Conservation (phyloP, 2,888 invertebrate genomes). For the Philonicus albiceps region DNA sequence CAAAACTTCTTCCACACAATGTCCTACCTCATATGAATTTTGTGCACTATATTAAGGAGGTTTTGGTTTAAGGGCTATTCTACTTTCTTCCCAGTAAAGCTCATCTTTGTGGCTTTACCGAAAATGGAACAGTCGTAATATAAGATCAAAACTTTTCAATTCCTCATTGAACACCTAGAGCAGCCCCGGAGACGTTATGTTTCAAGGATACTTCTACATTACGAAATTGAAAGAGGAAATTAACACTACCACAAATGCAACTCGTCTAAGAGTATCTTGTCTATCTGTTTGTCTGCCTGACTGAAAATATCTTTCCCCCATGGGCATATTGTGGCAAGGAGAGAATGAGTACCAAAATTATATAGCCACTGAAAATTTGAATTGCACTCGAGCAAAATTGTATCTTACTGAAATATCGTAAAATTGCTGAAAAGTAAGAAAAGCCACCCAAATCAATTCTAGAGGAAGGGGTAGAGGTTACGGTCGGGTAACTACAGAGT, state of each 20-base stretch:
- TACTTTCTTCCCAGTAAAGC: not conserved
- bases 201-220: not conserved
- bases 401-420: not conserved
- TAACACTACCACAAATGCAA: not conserved
- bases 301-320: not conserved
- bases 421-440: not conserved
- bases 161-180: not conserved
- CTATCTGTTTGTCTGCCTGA: not conserved
- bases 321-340: not conserved
- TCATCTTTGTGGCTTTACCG: not conserved
- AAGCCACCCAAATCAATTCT: not conserved
- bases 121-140: not conserved
- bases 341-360: not conserved
- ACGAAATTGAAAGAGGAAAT: not conserved
- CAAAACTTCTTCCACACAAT: not conserved
- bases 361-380: not conserved
- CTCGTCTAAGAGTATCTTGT: not conserved
- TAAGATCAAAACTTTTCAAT: not conserved
- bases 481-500: not conserved
- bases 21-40: not conserved
- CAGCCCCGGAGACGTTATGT: not conserved
- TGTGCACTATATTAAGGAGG: not conserved
- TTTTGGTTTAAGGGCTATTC: not conserved
- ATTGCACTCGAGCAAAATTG: not conserved
- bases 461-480: not conserved